Evolutionary conservation across 92 coral and sea anemone species (phyloP).

Genomic region (Porites rus): DNA sequence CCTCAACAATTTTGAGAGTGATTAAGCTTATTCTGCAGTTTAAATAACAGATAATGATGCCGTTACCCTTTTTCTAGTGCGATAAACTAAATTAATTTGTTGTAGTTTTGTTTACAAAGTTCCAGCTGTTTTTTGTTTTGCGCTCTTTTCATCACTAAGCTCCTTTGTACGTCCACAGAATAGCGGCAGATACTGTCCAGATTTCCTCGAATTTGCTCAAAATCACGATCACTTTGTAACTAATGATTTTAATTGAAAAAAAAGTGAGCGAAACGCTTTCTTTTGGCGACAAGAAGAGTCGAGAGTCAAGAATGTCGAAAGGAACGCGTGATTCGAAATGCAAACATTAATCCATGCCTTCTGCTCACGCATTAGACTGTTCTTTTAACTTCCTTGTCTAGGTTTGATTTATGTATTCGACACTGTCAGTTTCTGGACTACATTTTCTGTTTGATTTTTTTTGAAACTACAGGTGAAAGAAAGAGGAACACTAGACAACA

Average conservation of each 20-base stretch:
- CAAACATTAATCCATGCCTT: background rate
- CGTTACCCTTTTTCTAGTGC: background rate
- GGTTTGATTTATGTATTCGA: background rate
- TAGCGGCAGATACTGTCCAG: background rate
- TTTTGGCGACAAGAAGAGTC: too few species aligned
- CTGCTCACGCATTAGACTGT: too few species aligned
- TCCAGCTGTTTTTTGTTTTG: background rate
- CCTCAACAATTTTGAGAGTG: too few species aligned
- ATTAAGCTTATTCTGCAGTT: too few species aligned
- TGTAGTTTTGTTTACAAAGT: background rate
- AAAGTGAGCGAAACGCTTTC: too few species aligned
- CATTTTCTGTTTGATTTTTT: background rate
- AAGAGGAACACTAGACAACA: conserved; percentile 6
- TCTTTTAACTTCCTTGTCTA: too few species aligned
- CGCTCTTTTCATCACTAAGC: background rate
- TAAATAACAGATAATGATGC: background rate
- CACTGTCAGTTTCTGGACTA: background rate
- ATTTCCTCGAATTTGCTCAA: background rate
- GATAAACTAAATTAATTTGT: background rate
- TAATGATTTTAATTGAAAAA: too few species aligned
- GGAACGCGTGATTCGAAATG: background rate
- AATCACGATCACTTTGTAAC: background rate
- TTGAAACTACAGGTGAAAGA: conserved; percentile 6
- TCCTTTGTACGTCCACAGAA: background rate
- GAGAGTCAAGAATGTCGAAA: background rate